phyloP scores from a whole-genome alignment of 2,888 invertebrate genomes.

The Empis stercorea region DNA sequence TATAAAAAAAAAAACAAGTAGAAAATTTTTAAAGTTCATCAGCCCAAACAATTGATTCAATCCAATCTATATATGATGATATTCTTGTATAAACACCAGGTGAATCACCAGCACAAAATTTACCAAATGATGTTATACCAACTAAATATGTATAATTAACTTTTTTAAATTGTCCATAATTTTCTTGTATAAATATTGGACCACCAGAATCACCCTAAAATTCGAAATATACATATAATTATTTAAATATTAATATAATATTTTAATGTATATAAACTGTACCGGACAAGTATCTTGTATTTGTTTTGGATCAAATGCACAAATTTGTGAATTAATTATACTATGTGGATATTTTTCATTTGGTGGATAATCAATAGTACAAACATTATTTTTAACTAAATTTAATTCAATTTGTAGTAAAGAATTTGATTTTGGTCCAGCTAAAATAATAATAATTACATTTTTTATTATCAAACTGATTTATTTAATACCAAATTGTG shows the following conservation, averaged over 20 bases:
- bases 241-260: no score
- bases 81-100: conserved; percentile 21
- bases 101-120: conserved; percentile 15
- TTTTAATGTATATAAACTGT: no score
- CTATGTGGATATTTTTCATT: conserved; percentile 9
- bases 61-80: conserved; percentile 20
- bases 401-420: neutral
- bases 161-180: neutral
- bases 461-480: no score
- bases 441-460: neutral
- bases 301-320: no score
- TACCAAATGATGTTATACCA: conserved; percentile 21
- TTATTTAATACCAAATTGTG: neutral
- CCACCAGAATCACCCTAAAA: conserved; percentile 17
- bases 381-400: neutral
- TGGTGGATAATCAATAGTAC: neutral
- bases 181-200: conserved; percentile 6
- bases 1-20: no score
- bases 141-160: conserved; percentile 10
- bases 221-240: neutral
- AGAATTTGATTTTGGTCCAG: neutral
- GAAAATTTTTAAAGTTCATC: no score
- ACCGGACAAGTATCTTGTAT: no score
- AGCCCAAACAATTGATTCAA: conserved; percentile 16
- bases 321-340: conserved; percentile 11